Conservation (phyloP, 2,888 invertebrate species). For the Sericinus montela region DNA sequence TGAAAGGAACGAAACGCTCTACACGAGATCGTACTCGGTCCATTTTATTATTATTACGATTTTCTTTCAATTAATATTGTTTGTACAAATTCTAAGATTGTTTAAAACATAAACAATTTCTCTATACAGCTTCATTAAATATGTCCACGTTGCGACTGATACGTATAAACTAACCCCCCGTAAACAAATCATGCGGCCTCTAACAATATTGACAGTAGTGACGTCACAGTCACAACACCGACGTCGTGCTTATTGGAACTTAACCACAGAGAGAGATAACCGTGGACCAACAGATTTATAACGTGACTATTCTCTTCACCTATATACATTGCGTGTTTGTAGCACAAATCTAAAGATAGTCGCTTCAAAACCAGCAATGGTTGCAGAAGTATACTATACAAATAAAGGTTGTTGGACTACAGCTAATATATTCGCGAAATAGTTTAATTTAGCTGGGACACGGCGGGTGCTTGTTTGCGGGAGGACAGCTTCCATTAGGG, state of each 20-base stretch:
- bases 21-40: too few species aligned
- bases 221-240: not conserved
- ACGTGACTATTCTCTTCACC: not conserved
- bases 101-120: too few species aligned
- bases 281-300: not conserved
- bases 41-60: too few species aligned
- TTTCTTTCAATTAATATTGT: too few species aligned
- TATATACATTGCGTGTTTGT: not conserved
- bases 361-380: not conserved
- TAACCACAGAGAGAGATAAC: not conserved
- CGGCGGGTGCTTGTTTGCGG: slow-evolving; percentile 38
- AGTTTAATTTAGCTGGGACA: slow-evolving; percentile 56
- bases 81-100: too few species aligned
- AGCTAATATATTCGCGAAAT: slow-evolving; percentile 45
- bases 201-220: not conserved
- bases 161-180: not conserved
- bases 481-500: slow-evolving; percentile 42
- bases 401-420: not conserved
- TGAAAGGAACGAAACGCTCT: too few species aligned
- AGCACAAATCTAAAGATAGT: not conserved
- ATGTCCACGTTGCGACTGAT: too few species aligned
- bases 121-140: too few species aligned
- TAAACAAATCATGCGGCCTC: not conserved
- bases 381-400: not conserved
- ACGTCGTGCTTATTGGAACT: not conserved